A percentile compares a stretch with the other conserved stretches of the same genome.
phyloP scores from a whole-genome alignment of 2,888 invertebrate species.

The Polylopha cassiicola region DNA sequence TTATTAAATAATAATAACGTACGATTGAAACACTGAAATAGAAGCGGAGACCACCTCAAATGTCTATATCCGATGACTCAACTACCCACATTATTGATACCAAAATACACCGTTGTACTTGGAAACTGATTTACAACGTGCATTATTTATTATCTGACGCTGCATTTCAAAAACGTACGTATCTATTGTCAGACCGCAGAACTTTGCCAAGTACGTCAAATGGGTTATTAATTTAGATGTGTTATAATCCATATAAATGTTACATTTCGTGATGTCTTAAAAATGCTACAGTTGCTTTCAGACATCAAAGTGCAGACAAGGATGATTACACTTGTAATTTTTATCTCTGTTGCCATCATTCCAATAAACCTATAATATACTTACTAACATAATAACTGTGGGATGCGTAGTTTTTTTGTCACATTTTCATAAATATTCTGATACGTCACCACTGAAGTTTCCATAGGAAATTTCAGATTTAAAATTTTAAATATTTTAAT shows the following conservation, averaged over 20 bases:
- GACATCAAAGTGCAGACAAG: no score
- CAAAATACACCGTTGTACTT: conserved; percentile 9
- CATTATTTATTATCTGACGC: no score
- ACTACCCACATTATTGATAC: neutral
- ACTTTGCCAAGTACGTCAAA: conserved; percentile 9
- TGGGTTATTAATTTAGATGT: neutral
- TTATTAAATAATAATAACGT: neutral
- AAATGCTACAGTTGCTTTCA: no score
- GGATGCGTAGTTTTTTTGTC: no score
- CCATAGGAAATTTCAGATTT: no score
- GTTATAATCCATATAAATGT: neutral
- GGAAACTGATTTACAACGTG: conserved; percentile 4
- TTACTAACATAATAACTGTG: no score
- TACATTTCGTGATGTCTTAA: no score
- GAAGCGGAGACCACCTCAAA: neutral
- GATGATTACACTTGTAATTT: no score
- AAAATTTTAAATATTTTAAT: neutral
- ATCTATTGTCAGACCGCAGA: neutral
- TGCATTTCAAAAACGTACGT: neutral
- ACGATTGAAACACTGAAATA: conserved; percentile 1
- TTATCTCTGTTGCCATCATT: no score
- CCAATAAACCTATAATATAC: no score
- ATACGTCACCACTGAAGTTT: no score
- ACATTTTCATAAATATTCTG: no score
- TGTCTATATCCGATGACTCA: conserved; percentile 3